phyloP scores from a whole-genome alignment of 2,797 vertebrate genomes.

The Helicolenus hilgendorfi region DNA sequence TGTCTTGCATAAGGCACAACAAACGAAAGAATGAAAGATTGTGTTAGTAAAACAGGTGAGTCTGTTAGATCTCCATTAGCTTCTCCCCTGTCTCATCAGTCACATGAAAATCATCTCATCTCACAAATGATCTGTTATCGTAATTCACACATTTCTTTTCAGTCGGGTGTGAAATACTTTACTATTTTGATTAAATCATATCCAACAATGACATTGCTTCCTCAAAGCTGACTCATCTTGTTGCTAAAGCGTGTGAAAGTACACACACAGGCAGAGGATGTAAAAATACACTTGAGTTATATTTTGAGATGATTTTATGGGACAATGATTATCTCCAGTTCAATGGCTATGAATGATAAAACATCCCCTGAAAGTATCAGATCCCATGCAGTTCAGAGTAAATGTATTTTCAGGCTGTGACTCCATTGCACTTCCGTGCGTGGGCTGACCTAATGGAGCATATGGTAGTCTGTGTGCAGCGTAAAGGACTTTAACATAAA shows the following conservation, averaged over 20 bases:
- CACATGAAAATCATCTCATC: neutral
- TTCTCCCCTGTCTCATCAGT: neutral
- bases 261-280: neutral
- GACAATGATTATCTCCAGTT: neutral
- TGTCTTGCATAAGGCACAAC: neutral
- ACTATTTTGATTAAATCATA: conserved; percentile 5
- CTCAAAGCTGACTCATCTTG: conserved; percentile 26
- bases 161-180: neutral
- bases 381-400: neutral
- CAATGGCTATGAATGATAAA: conserved; percentile 23
- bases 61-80: neutral
- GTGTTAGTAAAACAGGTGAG: neutral
- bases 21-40: neutral
- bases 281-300: neutral
- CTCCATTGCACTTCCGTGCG: neutral
- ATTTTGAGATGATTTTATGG: conserved; percentile 3
- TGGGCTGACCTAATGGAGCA: neutral
- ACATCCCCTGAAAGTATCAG: conserved; percentile 10
- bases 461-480: neutral
- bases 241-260: neutral
- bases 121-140: neutral
- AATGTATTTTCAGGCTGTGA: conserved; percentile 50
- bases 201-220: neutral
- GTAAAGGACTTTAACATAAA: conserved; percentile 27
- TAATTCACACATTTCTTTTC: neutral